Evolutionary conservation across 2,113 vertebrate species (phyloP), one percentile per base, ranked within the genome.

Genomic region (Fukomys damarensis): DNA sequence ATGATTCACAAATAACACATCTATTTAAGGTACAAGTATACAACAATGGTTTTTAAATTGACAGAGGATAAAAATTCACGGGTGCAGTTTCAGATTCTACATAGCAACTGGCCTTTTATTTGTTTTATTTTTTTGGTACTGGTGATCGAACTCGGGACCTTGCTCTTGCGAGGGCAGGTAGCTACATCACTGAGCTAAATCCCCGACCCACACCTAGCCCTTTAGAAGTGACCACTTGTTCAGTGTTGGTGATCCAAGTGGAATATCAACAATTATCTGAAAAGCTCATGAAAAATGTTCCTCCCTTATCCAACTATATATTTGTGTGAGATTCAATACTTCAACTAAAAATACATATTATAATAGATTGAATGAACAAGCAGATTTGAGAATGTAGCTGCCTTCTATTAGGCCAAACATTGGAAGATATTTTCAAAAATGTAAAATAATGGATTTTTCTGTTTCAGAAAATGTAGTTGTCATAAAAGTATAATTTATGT

Each of bases 401-500:
- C 59, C 59, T 86, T 86, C n/a, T 28, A 66, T 93, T 66, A 93
- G 83, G 13, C 49, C 59, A 77, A 72, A n/a, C 72, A 68, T n/a
- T 79, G 61, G 85, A 79, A 68, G n/a, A 56, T 3, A 79, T 58
- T 58, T 86, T 72, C 46, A 86, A 93, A 86, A 86, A 79, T 86
- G 49, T n/a, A 80, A 93, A 93, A 56, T n/a, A 93, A 86, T 68
- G 74, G 35, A 17, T 43, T 52, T 49, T 86, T 93, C 35, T 56
- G 83, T 79, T 86, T 93, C 86, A 59, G 83, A 93, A 93, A 79
- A 79, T 58, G 56, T 76, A 76, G 68, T 41, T 54, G 72, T 66
- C 72, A 66, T 58, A 86, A 79, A 79, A 79, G 63, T 86, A 2
- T 80, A 79, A 86, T 58, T 93, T 93, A n/a, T 86, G 72, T 86